Percentiles rank a stretch among this genome's conserved stretches.
Conservation (phyloP, 2,797 vertebrate species). For the Etheostoma nigrum region DNA sequence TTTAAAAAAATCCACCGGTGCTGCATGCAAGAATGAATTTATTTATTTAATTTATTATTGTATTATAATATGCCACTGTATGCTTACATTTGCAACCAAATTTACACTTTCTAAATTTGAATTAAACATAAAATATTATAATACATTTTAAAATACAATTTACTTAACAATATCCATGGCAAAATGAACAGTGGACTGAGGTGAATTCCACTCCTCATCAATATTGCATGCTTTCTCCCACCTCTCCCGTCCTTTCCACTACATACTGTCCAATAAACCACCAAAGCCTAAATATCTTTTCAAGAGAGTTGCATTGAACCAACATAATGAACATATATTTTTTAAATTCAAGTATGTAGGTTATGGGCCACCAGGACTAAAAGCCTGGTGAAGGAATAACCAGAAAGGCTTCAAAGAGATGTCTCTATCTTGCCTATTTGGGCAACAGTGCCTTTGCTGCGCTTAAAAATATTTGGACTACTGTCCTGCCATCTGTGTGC, state of each 20-base stretch:
- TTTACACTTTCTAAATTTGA: slow-evolving; percentile 27
- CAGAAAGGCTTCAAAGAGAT: slow-evolving; percentile 68
- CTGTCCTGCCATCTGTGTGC: slow-evolving; percentile 73
- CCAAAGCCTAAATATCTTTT: slow-evolving; percentile 28
- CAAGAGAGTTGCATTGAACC: slow-evolving; percentile 6
- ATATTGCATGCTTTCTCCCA: slow-evolving; percentile 33
- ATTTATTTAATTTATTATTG: slow-evolving; percentile 18
- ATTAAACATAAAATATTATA: neutral
- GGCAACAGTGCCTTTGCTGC: slow-evolving; percentile 61
- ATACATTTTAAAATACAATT: slow-evolving; percentile 5
- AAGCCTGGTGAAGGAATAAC: slow-evolving; percentile 61
- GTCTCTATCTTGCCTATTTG: slow-evolving; percentile 69
- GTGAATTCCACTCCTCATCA: slow-evolving; percentile 44
- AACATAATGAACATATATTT: slow-evolving; percentile 19
- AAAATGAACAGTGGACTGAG: slow-evolving; percentile 29
- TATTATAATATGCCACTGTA: neutral
- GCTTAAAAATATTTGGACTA: slow-evolving; percentile 72
- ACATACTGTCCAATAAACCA: slow-evolving; percentile 23
- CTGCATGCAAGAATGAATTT: slow-evolving; percentile 9
- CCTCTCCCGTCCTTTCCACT: slow-evolving; percentile 31
- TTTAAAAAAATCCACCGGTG: slow-evolving; percentile 10
- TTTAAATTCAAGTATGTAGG: slow-evolving; percentile 13
- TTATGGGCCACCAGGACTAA: slow-evolving; percentile 29
- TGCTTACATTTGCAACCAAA: slow-evolving; percentile 27
- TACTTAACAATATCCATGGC: no score